Conservation (phyloP, 2,113 vertebrate species). For the Brachyhypopomus occidentalis region DNA sequence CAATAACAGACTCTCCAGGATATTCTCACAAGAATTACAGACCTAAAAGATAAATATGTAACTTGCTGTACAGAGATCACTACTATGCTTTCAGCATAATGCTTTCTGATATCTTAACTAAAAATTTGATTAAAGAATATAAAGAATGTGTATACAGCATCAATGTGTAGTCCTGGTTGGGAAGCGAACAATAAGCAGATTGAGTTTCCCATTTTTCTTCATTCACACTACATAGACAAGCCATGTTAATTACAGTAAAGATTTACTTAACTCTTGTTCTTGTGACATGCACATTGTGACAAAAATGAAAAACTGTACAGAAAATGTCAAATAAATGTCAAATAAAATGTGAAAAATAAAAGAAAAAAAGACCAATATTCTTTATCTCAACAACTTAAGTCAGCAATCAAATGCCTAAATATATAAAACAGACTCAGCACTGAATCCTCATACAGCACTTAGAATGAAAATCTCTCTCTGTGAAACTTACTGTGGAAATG, state of each 20-base stretch:
- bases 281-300: background rate
- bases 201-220: background rate
- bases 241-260: too few species aligned
- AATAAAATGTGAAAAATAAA: background rate
- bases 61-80: slow-evolving; percentile 1
- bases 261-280: too few species aligned
- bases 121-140: background rate
- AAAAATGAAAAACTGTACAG: background rate
- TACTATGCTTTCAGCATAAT: background rate
- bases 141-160: slow-evolving; percentile 1
- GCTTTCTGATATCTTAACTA: background rate
- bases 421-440: background rate
- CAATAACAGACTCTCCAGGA: slow-evolving; percentile 6
- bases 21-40: slow-evolving; percentile 4
- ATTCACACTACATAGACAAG: too few species aligned
- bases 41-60: background rate
- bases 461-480: background rate
- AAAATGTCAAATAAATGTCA: background rate
- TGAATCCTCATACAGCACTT: background rate
- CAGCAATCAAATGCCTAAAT: background rate
- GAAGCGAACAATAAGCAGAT: background rate
- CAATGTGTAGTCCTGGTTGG: background rate
- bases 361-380: background rate
- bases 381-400: too few species aligned
- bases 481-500: background rate